phyloP scores from a whole-genome alignment of 1,140 invertebrate species.

The Megalonaias nervosa region DNA sequence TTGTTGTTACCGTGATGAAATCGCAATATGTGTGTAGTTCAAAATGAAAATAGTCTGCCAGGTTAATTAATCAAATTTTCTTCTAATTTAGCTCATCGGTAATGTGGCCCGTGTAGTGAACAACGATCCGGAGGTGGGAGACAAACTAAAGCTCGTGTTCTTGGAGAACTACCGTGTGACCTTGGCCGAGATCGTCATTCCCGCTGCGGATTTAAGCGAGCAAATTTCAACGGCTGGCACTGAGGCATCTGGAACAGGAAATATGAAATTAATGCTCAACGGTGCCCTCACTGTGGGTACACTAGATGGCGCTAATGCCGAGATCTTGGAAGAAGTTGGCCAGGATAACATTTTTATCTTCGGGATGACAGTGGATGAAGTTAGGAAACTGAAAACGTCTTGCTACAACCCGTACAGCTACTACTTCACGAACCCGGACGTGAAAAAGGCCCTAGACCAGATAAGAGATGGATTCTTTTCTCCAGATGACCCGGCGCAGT shows the following conservation, averaged over 20 bases:
- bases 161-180: conserved; percentile 98
- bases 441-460: conserved; percentile 95
- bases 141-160: conserved; percentile 94
- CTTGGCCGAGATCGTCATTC: conserved; percentile 97
- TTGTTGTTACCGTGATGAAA: too few relatives aligned
- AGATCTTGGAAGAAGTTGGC: conserved; percentile 99
- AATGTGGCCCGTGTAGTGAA: conserved; percentile 91
- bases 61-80: too few relatives aligned
- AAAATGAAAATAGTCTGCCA: too few relatives aligned
- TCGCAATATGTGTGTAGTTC: too few relatives aligned
- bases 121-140: conserved; percentile 96
- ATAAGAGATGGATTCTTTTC: conserved; percentile 96
- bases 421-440: conserved; percentile 90
- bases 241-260: conserved; percentile 95
- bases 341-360: conserved; percentile 99
- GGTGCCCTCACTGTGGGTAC: conserved; percentile 98
- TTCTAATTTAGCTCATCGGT: conserved; percentile 80
- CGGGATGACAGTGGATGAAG: conserved; percentile 94
- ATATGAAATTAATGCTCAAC: conserved; percentile 96
- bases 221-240: conserved; percentile 98
- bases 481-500: conserved; percentile 89
- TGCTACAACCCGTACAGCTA: conserved; percentile 92
- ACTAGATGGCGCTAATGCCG: conserved; percentile 98
- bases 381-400: conserved; percentile 81
- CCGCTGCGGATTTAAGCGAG: conserved; percentile 97